A percentile compares a stretch with the other conserved stretches of the same genome.
phyloP scores from a whole-genome alignment of 1,140 invertebrate species.

The Ceratosolen fusciceps region DNA sequence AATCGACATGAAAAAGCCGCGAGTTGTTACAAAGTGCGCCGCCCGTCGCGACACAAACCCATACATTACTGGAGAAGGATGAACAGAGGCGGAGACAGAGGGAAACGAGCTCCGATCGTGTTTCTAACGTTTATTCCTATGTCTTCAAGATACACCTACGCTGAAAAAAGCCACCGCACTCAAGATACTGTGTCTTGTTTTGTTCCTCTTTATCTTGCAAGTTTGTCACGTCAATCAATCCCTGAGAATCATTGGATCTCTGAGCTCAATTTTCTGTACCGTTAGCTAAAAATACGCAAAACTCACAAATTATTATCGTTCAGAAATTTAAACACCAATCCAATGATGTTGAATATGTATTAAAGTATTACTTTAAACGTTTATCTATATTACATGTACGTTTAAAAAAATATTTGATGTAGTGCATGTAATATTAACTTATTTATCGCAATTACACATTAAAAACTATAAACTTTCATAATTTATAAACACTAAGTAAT shows the following conservation, averaged over 20 bases:
- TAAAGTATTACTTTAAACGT: background rate
- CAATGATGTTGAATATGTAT: background rate
- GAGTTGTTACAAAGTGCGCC: constrained; percentile 72
- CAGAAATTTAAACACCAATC: background rate
- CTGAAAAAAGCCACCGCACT: constrained; percentile 31
- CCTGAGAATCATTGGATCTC: constrained; percentile 35
- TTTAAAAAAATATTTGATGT: background rate
- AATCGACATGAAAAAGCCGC: constrained; percentile 68
- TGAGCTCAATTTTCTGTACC: background rate
- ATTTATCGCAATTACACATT: too few species aligned
- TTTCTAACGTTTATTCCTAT: constrained; percentile 34
- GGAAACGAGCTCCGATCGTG: constrained; percentile 31
- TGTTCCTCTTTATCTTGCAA: constrained; percentile 7
- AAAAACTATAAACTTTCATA: background rate
- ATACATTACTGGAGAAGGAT: constrained; percentile 61
- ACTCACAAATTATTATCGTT: background rate
- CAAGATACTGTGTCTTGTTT: constrained; percentile 40
- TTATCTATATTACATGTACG: background rate
- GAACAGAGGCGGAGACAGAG: background rate
- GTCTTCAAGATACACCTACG: constrained; percentile 35
- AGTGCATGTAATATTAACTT: background rate
- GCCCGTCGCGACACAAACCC: constrained; percentile 70
- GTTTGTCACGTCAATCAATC: constrained; percentile 44
- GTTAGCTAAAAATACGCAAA: background rate
- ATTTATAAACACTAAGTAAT: background rate